Conservation (phyloP, 2,113 vertebrate genomes). For the Lepus timidus region DNA sequence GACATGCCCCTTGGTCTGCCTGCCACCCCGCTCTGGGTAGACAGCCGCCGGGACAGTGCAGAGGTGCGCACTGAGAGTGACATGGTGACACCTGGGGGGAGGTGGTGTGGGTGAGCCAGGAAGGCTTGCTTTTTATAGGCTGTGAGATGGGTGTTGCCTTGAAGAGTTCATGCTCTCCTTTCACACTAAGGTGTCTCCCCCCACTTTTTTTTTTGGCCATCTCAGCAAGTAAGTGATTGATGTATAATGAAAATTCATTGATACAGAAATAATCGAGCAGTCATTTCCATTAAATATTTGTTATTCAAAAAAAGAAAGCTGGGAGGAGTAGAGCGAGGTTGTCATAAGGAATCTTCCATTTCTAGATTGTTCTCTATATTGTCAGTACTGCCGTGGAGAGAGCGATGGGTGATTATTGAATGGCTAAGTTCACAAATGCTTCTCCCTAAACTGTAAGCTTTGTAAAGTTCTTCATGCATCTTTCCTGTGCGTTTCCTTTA, state of each 20-base stretch:
- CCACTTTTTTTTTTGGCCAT: neutral
- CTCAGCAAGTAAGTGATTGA: constrained; percentile 51
- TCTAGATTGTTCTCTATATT: too few species aligned
- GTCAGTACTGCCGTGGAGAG: neutral
- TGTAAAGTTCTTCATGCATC: neutral
- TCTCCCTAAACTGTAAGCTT: neutral
- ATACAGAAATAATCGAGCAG: constrained; percentile 81
- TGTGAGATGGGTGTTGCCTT: constrained; percentile 73
- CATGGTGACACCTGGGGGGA: constrained; percentile 51
- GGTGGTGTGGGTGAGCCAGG: neutral
- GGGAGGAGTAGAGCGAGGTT: constrained; percentile 81
- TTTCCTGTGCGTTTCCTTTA: neutral
- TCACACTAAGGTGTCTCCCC: neutral
- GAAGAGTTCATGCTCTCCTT: constrained; percentile 73
- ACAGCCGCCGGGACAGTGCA: constrained; percentile 23
- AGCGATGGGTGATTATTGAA: neutral
- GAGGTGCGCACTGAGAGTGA: constrained; percentile 76
- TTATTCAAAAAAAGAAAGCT: constrained; percentile 63
- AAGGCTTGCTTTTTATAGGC: constrained; percentile 74
- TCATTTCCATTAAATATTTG: constrained; percentile 78
- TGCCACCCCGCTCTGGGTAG: constrained; percentile 68
- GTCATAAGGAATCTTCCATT: constrained; percentile 55
- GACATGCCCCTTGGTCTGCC: constrained; percentile 74
- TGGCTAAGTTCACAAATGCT: neutral
- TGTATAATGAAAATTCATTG: constrained; percentile 77